Evolutionary conservation across 2,113 vertebrate genomes (phyloP), one percentile per base, ranked within the genome.

Genomic region (Bucco capensis): DNA sequence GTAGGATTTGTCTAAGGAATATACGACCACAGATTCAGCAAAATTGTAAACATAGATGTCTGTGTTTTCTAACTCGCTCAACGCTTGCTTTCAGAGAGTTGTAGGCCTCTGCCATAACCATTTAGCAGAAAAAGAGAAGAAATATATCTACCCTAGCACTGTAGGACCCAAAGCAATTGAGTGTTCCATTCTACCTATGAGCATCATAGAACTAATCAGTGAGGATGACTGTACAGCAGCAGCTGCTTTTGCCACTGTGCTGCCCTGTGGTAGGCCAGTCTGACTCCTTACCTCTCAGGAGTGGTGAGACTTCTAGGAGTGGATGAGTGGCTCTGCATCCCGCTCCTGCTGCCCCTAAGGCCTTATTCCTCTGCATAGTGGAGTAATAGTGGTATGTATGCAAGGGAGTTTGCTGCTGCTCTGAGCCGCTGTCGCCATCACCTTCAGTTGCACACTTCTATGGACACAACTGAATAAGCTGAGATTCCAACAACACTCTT

Each of bases 401-500:
- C 21, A 35, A 51, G 17, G 27, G 9, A 23, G 3, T 17, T 60
- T 75, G 28, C 14, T 23, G 19, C 31, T 35, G 9, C 13, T 65
- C 46, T 35, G 12, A 64, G 21, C 1, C 2, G 18, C 54, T 65
- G 25, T 25, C 18, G 30, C 19, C n/a, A 38, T 44, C 1, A 1
- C 24, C 7, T 86, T 58, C 18, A 8, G 49, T 4, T 1, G 0
- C 13, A 19, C 0, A 1, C 6, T 56, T 12, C 11, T 44, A 9
- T 9, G 22, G 16, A 6, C 14, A 58, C 22, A 51, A 19, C 58
- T 69, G 15, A 58, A 50, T 66, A 18, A 35, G 5, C 1, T 14
- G 2, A 65, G 21, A 38, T 1, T 7, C 5, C 30, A 44, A 30
- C 22, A 61, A 31, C 19, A 33, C 3, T 8, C 8, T 69, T 70